These are phyloP conservation scores for Meiosimyza platycephala DNA, from an alignment of 2,888 invertebrate species.

Conservation along the genomic window DNA sequence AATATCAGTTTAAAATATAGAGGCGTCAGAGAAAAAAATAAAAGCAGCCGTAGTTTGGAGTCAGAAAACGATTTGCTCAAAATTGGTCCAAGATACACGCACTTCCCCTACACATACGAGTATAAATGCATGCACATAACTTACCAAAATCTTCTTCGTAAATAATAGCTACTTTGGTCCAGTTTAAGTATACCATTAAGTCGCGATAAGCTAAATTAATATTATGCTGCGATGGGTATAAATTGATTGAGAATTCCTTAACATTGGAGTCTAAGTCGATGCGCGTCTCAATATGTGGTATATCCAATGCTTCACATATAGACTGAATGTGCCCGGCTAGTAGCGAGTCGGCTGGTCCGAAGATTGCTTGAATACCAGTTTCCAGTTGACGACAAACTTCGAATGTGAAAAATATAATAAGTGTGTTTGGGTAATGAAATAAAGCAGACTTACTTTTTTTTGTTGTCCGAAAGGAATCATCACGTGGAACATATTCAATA, in stretches of 20 bases:
- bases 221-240: constrained; percentile 86
- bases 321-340: constrained; percentile 87
- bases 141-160: constrained; percentile 93
- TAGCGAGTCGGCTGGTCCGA: constrained; percentile 84
- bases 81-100: too few species aligned
- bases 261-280: constrained; percentile 72
- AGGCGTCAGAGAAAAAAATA: too few species aligned
- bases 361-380: constrained; percentile 77
- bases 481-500: constrained; percentile 87
- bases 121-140: constrained; percentile 46
- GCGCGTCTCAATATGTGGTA: constrained; percentile 88
- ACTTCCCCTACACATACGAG: too few species aligned
- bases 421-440: constrained; percentile 2
- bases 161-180: constrained; percentile 92
- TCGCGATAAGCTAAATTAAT: constrained; percentile 88
- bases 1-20: too few species aligned
- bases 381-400: constrained; percentile 73
- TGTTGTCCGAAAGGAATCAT: constrained; percentile 91
- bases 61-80: too few species aligned
- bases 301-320: constrained; percentile 87
- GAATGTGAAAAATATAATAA: constrained; percentile 11
- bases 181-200: constrained; percentile 87
- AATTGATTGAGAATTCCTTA: constrained; percentile 84
- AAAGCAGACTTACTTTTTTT: constrained; percentile 74
- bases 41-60: too few species aligned